phyloP scores from a whole-genome alignment of 2,113 vertebrate genomes.

The Chamaetylas fuelleborni region DNA sequence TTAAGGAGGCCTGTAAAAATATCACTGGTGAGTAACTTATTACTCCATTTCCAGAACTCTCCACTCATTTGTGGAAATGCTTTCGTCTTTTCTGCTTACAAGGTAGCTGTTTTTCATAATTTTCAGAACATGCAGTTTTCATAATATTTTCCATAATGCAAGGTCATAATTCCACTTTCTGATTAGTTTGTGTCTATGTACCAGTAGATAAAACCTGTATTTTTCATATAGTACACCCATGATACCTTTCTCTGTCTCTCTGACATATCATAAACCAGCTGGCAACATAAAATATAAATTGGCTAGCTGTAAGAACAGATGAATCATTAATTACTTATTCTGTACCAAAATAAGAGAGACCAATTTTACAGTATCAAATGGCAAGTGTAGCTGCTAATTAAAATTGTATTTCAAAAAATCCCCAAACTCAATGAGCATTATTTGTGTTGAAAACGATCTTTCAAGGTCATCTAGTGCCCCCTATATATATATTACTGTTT shows the following conservation, averaged over 20 bases:
- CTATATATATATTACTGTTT: not conserved
- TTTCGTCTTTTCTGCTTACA: not conserved
- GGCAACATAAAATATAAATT: slow-evolving; percentile 59
- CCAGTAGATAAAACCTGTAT: not conserved
- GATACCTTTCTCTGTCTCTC: not conserved
- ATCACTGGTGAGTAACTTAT: not conserved
- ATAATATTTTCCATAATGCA: slow-evolving; percentile 1
- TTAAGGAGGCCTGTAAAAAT: not conserved
- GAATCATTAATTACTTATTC: slow-evolving; percentile 49
- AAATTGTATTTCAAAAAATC: not conserved
- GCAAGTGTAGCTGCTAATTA: not conserved
- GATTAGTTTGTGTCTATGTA: slow-evolving; percentile 8
- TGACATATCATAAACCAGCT: slow-evolving; percentile 46
- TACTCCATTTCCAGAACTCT: not conserved
- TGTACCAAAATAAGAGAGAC: slow-evolving; percentile 21
- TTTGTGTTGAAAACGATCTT: not conserved
- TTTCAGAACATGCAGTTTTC: not conserved
- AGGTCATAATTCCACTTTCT: slow-evolving; percentile 16
- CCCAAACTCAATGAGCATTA: not conserved
- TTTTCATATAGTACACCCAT: not conserved
- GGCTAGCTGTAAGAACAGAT: slow-evolving; percentile 40
- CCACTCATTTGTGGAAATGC: not conserved
- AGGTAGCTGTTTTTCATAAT: not conserved
- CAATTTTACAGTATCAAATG: not conserved
- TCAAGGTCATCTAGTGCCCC: not conserved